phyloP scores from a whole-genome alignment of 2,113 vertebrate genomes.

The Otis tarda region DNA sequence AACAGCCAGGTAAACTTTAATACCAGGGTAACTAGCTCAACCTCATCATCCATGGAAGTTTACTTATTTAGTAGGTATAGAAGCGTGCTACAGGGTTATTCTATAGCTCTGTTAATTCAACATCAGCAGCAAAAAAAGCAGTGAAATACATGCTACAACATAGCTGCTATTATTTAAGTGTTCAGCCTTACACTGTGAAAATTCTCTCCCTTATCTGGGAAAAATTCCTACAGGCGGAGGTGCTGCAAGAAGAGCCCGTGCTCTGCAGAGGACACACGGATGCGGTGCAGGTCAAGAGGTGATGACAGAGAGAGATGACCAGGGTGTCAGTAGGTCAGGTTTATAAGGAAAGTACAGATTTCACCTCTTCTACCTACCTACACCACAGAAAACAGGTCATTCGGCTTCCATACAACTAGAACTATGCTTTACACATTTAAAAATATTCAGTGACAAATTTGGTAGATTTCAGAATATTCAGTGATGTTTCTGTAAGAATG shows the following conservation, averaged over 20 bases:
- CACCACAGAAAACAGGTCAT: not conserved
- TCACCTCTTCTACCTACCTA: constrained; percentile 1
- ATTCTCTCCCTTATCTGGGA: not conserved
- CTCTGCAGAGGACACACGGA: not conserved
- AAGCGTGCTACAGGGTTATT: not conserved
- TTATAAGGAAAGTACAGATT: constrained; percentile 18
- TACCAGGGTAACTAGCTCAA: not conserved
- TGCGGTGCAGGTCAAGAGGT: not conserved
- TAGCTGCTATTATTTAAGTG: not conserved
- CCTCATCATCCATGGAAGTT: not conserved
- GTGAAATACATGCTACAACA: not conserved
- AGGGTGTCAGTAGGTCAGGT: constrained; percentile 6
- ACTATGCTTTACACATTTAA: not conserved
- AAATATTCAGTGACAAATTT: not conserved
- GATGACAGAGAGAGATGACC: constrained; percentile 44
- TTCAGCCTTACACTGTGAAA: not conserved
- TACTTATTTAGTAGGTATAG: not conserved
- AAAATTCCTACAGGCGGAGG: not conserved
- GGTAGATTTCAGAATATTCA: not conserved
- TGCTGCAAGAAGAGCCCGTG: not conserved
- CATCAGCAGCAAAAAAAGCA: not conserved
- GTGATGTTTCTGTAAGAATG: not conserved
- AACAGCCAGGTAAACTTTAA: not conserved
- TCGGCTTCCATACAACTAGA: not conserved
- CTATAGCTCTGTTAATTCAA: not conserved